phyloP scores from a whole-genome alignment of 2,797 vertebrate species.

The Notolabrus celidotus region DNA sequence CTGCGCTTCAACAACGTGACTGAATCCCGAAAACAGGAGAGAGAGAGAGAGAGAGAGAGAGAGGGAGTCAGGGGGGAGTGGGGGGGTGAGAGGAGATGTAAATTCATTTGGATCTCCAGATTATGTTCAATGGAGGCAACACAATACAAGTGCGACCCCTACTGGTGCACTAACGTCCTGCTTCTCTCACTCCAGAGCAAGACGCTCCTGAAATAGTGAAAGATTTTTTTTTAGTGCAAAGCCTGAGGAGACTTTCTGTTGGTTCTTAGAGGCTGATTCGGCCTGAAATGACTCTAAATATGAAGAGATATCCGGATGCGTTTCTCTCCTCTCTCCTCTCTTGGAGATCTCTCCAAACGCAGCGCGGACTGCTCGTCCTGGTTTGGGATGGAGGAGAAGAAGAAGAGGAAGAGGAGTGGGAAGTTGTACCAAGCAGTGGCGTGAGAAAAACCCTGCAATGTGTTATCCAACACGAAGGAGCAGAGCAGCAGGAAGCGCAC shows the following conservation, averaged over 20 bases:
- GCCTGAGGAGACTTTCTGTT: constrained; percentile 25
- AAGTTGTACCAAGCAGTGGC: constrained; percentile 67
- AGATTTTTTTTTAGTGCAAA: constrained; percentile 14
- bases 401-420: too few species aligned
- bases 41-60: too few species aligned
- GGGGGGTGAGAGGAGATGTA: constrained; percentile 52
- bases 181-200: constrained; percentile 32
- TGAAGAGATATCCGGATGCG: background rate
- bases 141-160: constrained; percentile 85
- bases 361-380: constrained; percentile 34
- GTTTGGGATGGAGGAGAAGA: constrained; percentile 58
- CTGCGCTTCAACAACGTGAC: constrained; percentile 84
- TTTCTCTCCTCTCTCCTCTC: background rate
- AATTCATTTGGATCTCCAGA: constrained; percentile 80
- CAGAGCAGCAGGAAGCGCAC: background rate
- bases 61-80: constrained; percentile 4
- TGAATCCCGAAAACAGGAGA: constrained; percentile 64
- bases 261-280: background rate
- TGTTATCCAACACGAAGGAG: constrained; percentile 16
- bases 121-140: constrained; percentile 68
- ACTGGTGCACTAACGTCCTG: constrained; percentile 44
- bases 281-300: background rate
- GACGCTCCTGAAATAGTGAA: constrained; percentile 28
- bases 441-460: constrained; percentile 44
- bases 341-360: background rate